These are phyloP conservation scores for Psammodynastes pulverulentus DNA, from an alignment of 2,113 vertebrate genomes.

Conservation along the genomic window DNA sequence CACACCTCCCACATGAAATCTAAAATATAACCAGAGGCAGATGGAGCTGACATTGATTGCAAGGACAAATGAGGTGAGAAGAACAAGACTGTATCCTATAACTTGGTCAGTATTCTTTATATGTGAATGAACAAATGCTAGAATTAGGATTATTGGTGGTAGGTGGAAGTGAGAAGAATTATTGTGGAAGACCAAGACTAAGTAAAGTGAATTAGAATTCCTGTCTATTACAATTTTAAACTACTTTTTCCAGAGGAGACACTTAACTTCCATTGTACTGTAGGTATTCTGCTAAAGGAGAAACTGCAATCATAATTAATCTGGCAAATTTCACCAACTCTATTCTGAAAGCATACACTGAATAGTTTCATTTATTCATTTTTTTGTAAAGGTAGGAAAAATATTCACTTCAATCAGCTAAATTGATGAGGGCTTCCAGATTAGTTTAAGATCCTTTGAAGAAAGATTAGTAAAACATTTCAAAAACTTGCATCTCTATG, in stretches of 20 bases:
- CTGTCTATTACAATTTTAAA: constrained; percentile 16
- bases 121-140: not conserved
- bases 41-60: not conserved
- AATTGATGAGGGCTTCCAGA: constrained; percentile 3
- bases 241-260: not conserved
- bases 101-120: not conserved
- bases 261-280: constrained; percentile 17
- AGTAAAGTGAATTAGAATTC: not conserved
- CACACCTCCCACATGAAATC: not conserved
- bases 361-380: not conserved
- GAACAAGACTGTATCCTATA: not conserved
- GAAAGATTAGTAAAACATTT: constrained; percentile 30
- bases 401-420: not conserved
- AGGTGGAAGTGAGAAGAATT: not conserved
- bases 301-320: constrained; percentile 18
- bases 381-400: not conserved
- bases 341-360: constrained; percentile 34
- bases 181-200: not conserved
- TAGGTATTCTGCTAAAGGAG: not conserved
- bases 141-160: not conserved
- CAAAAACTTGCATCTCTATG: constrained; percentile 13
- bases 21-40: not conserved
- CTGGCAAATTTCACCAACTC: not conserved
- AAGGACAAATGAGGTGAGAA: not conserved
- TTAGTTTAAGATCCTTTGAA: not conserved